Evolutionary conservation across 2,797 vertebrate species (phyloP), one percentile per base, ranked within the genome.

Genomic region (Hydrophis major): DNA sequence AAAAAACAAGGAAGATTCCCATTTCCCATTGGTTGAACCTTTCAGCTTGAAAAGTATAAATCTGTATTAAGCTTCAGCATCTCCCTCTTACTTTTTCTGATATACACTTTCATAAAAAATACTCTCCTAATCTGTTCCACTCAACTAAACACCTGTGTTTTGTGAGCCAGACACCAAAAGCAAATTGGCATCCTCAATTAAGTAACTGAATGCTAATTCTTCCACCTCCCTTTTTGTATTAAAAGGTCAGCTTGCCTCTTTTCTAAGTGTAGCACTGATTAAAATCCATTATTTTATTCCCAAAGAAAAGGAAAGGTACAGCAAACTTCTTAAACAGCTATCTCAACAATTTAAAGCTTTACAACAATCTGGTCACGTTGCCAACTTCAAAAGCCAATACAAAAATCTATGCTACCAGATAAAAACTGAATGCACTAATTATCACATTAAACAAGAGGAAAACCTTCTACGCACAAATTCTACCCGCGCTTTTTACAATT

Each of bases 341-440:
- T 91, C 96, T 96, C 92, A 96, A 95, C 74, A 86, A 90, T 47
- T 92, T 47, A 93, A 53, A 69, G 78, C 89, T 96, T 96, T 96
- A 89, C 59, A 94, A 20, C 47, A 47, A 47, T 6, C 47, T 47
- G 47, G 47, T 47, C 47, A 47, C 1, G 42, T 47, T 47, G 47
- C 47, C 47, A 47, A 47, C 47, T 47, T 47, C 47, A 47, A 47
- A 47, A 47, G 4, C 47, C 2, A 5, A 47, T 47, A 6, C 47
- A 47, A 47, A 47, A 47, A 47, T 47, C 47, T 47, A 6, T 47
- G 4, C 47, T 5, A 47, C 47, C 5, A 47, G 47, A 47, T 47
- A 47, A 6, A 47, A 47, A 47, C 4, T 47, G 47, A 47, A 47
- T 47, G 47, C 47, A 47, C 47, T 47, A 47, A 47, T 47, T 47